Conservation (phyloP, 2,113 vertebrate genomes). For the Poicephalus gulielmi region DNA sequence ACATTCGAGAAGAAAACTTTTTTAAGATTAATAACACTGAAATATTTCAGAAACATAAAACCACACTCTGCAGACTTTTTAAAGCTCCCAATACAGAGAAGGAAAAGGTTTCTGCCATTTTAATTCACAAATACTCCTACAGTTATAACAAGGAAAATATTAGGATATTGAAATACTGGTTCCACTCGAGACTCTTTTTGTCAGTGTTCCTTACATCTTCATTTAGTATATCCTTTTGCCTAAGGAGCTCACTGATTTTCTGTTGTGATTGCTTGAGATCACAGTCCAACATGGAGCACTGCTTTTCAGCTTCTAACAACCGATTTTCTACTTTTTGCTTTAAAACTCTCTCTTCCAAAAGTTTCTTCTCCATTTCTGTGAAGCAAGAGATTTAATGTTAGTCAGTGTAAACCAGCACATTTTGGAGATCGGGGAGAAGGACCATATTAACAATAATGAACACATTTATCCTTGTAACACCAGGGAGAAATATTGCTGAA, state of each 20-base stretch:
- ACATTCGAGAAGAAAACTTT: neutral
- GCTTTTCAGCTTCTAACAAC: constrained; percentile 92
- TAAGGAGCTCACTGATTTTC: constrained; percentile 90
- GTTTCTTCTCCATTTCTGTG: constrained; percentile 94
- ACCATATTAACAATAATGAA: neutral
- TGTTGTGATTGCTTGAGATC: constrained; percentile 96
- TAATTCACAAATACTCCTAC: neutral
- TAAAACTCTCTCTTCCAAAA: constrained; percentile 87
- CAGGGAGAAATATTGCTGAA: neutral
- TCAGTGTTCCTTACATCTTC: constrained; percentile 84
- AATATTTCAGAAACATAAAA: constrained; percentile 18
- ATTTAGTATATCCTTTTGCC: constrained; percentile 88
- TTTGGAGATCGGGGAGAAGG: neutral
- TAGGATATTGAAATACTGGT: neutral
- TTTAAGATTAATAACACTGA: neutral
- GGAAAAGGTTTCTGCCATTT: neutral
- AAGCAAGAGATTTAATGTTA: neutral
- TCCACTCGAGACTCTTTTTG: neutral
- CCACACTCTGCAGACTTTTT: neutral
- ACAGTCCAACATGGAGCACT: constrained; percentile 93
- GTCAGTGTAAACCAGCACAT: neutral
- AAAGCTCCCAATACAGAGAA: neutral
- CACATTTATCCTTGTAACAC: neutral
- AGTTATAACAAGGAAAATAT: neutral
- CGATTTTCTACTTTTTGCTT: constrained; percentile 93